Conservation (phyloP, 1,140 invertebrate species). For the Lordiphosa clarofinis region DNA sequence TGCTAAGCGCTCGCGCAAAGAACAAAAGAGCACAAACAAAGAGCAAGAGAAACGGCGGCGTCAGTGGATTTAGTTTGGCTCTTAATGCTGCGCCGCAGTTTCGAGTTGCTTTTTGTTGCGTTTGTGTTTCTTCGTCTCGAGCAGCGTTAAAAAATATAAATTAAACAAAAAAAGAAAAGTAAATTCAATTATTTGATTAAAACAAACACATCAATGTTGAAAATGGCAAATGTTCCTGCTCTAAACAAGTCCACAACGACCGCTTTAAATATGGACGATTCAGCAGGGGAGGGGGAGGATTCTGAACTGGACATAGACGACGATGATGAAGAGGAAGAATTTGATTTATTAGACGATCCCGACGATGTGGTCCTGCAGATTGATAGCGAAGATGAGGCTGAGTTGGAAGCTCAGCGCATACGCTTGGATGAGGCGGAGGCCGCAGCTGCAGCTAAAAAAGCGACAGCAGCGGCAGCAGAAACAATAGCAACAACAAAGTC, state of each 20-base stretch:
- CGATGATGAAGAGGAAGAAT: conserved; percentile 53
- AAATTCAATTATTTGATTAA: conserved; percentile 1
- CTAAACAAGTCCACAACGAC: too few species aligned
- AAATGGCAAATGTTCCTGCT: conserved; percentile 59
- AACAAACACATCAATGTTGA: conserved; percentile 24
- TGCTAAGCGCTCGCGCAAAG: conserved; percentile 31
- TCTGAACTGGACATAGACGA: conserved; percentile 64
- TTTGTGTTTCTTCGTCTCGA: conserved; percentile 29
- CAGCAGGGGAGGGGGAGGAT: conserved; percentile 61
- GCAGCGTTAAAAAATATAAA: conserved; percentile 25
- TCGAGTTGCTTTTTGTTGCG: conserved; percentile 26
- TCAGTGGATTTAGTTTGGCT: conserved; percentile 68
- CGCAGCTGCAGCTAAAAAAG: conserved; percentile 36
- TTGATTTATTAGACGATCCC: conserved; percentile 37
- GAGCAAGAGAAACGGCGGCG: conserved; percentile 48
- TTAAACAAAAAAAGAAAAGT: conserved; percentile 13
- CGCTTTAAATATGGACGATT: conserved; percentile 12
- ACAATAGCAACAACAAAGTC: conserved; percentile 30
- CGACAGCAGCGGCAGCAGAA: conserved; percentile 11
- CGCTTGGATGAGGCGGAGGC: conserved; percentile 54
- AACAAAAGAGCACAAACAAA: conserved; percentile 48
- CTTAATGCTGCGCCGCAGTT: conserved; percentile 48
- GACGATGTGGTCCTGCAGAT: conserved; percentile 63
- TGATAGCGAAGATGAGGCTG: conserved; percentile 75
- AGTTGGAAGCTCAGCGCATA: conserved; percentile 72